Conservation (phyloP, 2,888 invertebrate species). For the Zaprionus lineosus region DNA sequence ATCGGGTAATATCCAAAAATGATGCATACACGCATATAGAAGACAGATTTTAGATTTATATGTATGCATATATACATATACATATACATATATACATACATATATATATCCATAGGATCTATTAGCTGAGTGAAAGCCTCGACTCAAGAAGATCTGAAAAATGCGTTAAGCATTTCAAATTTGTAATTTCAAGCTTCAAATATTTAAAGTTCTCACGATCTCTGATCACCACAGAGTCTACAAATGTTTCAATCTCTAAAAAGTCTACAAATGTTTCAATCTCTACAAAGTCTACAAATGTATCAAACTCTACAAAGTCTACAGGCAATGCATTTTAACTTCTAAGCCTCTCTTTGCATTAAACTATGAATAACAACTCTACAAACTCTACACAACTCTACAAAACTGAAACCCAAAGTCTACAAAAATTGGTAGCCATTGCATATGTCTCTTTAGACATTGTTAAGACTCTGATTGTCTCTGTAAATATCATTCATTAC, state of each 20-base stretch:
- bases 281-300: constrained; percentile 13
- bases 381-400: constrained; percentile 14
- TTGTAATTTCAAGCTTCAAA: too few species aligned
- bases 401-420: not conserved
- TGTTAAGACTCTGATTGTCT: too few species aligned
- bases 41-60: too few species aligned
- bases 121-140: too few species aligned
- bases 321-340: not conserved
- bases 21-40: too few species aligned
- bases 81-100: not conserved
- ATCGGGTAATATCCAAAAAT: constrained; percentile 32
- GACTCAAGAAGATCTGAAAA: too few species aligned
- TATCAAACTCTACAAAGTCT: constrained; percentile 19
- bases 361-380: constrained; percentile 6
- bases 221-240: too few species aligned
- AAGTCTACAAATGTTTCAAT: constrained; percentile 3
- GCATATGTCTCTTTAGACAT: too few species aligned
- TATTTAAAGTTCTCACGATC: too few species aligned
- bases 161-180: too few species aligned
- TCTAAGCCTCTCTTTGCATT: not conserved
- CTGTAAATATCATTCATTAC: too few species aligned
- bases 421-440: constrained; percentile 2
- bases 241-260: not conserved
- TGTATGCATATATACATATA: constrained; percentile 6
- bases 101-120: too few species aligned